These are phyloP conservation scores for Pterocles burchelli DNA, from an alignment of 2,113 vertebrate genomes.

Conservation along the genomic window DNA sequence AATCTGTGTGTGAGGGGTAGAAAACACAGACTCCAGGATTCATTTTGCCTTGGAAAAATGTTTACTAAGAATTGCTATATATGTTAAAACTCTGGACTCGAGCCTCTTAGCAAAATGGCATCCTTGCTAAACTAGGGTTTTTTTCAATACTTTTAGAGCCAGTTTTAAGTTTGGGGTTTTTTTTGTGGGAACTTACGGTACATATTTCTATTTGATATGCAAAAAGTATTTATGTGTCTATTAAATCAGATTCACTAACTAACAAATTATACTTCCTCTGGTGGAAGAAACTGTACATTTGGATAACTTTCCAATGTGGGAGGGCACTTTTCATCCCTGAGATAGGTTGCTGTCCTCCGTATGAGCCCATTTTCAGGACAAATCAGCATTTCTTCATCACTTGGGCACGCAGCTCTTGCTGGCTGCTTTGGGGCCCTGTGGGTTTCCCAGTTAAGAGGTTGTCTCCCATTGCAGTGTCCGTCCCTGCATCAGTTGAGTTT, in stretches of 20 bases:
- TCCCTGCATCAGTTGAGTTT: neutral
- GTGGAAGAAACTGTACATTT: neutral
- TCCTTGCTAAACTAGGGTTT: neutral
- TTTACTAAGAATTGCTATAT: neutral
- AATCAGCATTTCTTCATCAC: neutral
- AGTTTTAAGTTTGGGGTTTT: neutral
- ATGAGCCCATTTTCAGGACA: neutral
- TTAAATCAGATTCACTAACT: neutral
- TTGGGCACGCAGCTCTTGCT: neutral
- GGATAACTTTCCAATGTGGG: neutral
- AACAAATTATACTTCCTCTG: neutral
- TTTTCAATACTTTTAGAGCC: neutral
- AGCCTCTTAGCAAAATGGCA: neutral
- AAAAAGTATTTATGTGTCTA: neutral
- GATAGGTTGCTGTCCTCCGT: neutral
- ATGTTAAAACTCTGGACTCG: neutral
- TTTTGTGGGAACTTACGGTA: neutral
- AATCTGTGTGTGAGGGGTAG: neutral
- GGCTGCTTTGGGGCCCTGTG: neutral
- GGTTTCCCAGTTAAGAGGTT: neutral
- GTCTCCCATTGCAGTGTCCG: neutral
- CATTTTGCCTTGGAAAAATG: neutral
- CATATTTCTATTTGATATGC: neutral
- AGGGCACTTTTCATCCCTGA: neutral
- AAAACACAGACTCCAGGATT: neutral